Percentiles rank a stretch among this genome's conserved stretches.
Evolutionary conservation across 2,113 vertebrate species (phyloP).

Genomic region (Hemicordylus capensis): DNA sequence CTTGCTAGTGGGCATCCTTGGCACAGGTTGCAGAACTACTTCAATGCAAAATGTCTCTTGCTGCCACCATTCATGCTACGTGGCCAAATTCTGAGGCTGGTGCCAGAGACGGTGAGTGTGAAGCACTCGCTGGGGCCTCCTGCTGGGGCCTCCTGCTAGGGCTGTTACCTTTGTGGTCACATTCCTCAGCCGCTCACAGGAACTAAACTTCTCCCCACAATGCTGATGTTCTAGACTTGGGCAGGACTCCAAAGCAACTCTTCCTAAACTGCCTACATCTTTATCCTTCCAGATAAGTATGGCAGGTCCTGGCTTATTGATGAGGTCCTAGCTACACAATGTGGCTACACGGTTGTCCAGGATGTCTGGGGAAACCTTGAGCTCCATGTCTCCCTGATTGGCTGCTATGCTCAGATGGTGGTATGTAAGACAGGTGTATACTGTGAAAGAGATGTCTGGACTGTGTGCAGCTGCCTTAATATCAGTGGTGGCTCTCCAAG

Average conservation of each 20-base stretch:
- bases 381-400: slow-evolving; percentile 56
- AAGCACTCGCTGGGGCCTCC: neutral
- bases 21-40: neutral
- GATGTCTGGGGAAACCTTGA: slow-evolving; percentile 25
- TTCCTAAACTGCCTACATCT: neutral
- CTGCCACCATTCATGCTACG: neutral
- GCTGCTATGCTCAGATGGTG: slow-evolving; percentile 52
- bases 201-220: too few relatives aligned
- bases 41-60: neutral
- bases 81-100: neutral
- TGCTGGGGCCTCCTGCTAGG: too few relatives aligned
- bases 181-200: too few relatives aligned
- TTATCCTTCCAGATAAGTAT: slow-evolving; percentile 44
- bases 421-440: slow-evolving; percentile 8
- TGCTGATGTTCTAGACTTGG: neutral
- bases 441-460: neutral
- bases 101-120: too few relatives aligned
- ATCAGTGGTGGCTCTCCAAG: neutral
- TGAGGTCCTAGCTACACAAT: slow-evolving; percentile 48
- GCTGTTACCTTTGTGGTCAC: too few relatives aligned
- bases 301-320: slow-evolving; percentile 47
- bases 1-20: too few relatives aligned
- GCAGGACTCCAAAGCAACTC: neutral
- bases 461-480: neutral
- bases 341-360: slow-evolving; percentile 52